A percentile compares a stretch with the other conserved stretches of the same genome.
These are phyloP conservation scores for Biston stratarius DNA, from an alignment of 2,888 invertebrate genomes.

Conservation along the genomic window DNA sequence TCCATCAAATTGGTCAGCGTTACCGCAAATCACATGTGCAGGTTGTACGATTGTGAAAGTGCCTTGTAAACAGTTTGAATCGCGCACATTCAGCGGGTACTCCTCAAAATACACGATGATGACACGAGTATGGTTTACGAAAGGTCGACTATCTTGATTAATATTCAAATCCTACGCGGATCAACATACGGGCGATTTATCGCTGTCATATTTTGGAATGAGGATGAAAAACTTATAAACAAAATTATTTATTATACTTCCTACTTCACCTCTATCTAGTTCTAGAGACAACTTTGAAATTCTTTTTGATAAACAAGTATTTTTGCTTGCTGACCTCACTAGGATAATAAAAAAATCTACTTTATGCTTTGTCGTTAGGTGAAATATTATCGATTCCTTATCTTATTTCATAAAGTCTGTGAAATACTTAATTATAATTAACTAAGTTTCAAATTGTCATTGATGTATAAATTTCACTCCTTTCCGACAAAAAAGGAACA, in stretches of 20 bases:
- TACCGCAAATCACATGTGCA: constrained; percentile 25
- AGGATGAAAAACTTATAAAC: constrained; percentile 27
- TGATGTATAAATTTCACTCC: no score
- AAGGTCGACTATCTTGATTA: constrained; percentile 54
- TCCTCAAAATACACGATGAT: constrained; percentile 27
- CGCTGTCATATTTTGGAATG: constrained; percentile 35
- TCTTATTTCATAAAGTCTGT: not conserved
- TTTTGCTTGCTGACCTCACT: not conserved
- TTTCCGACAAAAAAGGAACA: no score
- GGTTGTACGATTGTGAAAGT: constrained; percentile 38
- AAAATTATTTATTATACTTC: constrained; percentile 21
- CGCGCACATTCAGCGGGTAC: constrained; percentile 1
- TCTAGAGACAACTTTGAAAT: not conserved
- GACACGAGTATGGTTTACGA: constrained; percentile 37
- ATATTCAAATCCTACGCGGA: constrained; percentile 44
- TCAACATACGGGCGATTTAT: constrained; percentile 39
- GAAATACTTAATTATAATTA: no score
- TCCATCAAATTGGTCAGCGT: constrained; percentile 15
- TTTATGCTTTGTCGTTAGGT: not conserved
- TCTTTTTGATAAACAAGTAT: not conserved
- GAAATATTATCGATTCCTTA: not conserved
- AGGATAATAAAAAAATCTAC: not conserved
- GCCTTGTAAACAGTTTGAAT: constrained; percentile 24
- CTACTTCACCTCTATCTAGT: constrained; percentile 17
- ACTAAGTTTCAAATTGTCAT: not conserved